These are phyloP conservation scores for Falco berigora DNA, from an alignment of 2,797 vertebrate species.

Conservation along the genomic window DNA sequence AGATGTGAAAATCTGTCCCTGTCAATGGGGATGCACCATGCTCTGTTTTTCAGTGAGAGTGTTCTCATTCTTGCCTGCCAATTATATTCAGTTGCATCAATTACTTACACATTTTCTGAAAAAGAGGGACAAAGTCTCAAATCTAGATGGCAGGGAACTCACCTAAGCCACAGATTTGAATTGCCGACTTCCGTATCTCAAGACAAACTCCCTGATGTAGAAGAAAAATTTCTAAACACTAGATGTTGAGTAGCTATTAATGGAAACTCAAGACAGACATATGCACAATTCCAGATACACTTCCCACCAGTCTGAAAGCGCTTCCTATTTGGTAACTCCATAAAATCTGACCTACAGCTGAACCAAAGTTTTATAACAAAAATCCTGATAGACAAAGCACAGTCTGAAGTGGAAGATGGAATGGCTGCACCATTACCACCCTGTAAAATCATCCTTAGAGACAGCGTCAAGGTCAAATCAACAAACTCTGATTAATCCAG, in stretches of 20 bases:
- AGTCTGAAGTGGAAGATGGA: not conserved
- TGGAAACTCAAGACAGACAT: not conserved
- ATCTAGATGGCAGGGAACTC: not conserved
- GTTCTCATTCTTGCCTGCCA: not conserved
- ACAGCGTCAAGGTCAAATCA: not conserved
- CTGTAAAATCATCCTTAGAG: not conserved
- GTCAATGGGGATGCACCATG: not conserved
- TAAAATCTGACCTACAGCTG: not conserved
- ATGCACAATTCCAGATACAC: not conserved
- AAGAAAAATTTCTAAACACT: not conserved
- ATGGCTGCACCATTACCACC: not conserved
- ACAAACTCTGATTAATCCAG: not conserved
- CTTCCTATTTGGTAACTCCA: not conserved
- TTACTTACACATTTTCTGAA: not conserved
- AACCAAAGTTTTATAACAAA: not conserved
- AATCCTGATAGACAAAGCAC: not conserved
- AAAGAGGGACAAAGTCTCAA: not conserved
- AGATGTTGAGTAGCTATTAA: not conserved
- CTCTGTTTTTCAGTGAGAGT: not conserved
- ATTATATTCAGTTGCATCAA: not conserved
- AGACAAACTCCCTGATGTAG: not conserved
- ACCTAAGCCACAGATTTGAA: not conserved
- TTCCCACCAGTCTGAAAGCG: not conserved
- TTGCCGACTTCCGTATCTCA: not conserved
- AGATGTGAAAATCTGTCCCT: not conserved